A percentile compares a stretch with the other conserved stretches of the same genome.
Conservation (phyloP, 2,113 vertebrate genomes). For the Cisticola juncidis region DNA sequence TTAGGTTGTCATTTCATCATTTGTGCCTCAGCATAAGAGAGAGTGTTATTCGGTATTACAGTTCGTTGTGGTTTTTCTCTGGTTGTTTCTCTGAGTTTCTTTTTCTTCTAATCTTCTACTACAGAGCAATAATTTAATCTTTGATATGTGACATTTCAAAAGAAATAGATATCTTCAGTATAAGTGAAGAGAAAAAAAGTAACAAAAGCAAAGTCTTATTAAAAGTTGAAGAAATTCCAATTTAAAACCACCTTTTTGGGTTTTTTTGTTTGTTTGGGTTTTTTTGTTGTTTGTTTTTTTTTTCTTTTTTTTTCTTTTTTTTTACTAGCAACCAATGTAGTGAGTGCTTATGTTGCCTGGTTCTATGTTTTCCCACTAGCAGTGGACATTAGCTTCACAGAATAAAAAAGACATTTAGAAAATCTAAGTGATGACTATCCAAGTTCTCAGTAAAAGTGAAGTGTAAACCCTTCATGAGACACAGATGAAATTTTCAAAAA, state of each 20-base stretch:
- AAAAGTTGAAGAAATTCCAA: neutral
- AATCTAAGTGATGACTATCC: neutral
- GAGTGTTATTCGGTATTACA: neutral
- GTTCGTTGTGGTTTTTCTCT: neutral
- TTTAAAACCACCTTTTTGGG: neutral
- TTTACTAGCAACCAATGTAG: neutral
- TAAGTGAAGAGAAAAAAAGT: neutral
- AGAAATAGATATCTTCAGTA: neutral
- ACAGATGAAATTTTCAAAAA: neutral
- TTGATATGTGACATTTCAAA: neutral
- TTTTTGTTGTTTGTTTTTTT: too few relatives aligned
- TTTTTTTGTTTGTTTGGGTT: too few relatives aligned
- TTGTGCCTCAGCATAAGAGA: neutral
- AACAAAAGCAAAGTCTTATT: neutral
- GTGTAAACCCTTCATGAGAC: neutral
- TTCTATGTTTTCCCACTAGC: neutral
- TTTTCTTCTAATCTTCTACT: neutral
- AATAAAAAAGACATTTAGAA: neutral
- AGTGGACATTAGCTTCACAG: neutral
- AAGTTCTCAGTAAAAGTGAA: neutral
- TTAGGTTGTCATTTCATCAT: neutral
- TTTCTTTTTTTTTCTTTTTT: neutral
- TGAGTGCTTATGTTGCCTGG: neutral
- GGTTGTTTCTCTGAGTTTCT: rapidly evolving
- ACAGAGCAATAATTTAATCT: neutral